Base-by-base conservation (phyloP, 2,797 vertebrate genomes). In the Hypotaenidia okinawae region DNA sequence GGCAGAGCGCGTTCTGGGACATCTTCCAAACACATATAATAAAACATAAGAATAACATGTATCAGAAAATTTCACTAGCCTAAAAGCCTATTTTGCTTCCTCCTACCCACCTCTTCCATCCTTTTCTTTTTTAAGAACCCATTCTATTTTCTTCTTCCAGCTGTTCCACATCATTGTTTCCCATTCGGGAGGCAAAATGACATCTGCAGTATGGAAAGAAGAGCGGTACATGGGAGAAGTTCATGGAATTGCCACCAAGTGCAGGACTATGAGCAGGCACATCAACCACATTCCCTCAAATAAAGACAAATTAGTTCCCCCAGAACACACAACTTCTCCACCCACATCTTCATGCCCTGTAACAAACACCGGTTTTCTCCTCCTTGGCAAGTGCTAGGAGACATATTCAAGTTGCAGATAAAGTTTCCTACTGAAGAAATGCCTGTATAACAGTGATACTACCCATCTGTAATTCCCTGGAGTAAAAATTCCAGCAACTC, bases 401-500 rank as follows among this genome's bases (percentile, higher is more conserved):
- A 49, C n/a, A 32, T 25, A 63, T 19, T 43, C n/a, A 62, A 75
- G n/a, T 21, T 76, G 61, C 73, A 86, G 84, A 87, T 58, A n/a
- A 82, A 93, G 87, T 49, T 63, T 83, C 72, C 77, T 62, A 37
- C 76, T 55, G 28, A 79, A 81, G 91, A 52, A 89, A 62, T 9
- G 82, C 79, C 94, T 82, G 89, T 61, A 79, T 59, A 90, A 68
- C 55, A 93, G 68, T 16, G 69, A 78, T 79, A 86, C 51, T 68
- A 41, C 51, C 85, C 91, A 84, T 68, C 73, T 73, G 2, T 81
- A 94, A 96, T 76, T 94, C 87, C 74, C 77, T 37, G 52, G 80
- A 95, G 87, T 79, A 63, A 82, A 70, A 96, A 96, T 78, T 91
- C 90, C 69, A 87, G 80, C 89, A 90, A 74, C 91, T 93, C 74